Percentiles rank a stretch among this genome's conserved stretches.
These are phyloP conservation scores for Ifrita kowaldi DNA, from an alignment of 2,113 vertebrate species.

Conservation along the genomic window DNA sequence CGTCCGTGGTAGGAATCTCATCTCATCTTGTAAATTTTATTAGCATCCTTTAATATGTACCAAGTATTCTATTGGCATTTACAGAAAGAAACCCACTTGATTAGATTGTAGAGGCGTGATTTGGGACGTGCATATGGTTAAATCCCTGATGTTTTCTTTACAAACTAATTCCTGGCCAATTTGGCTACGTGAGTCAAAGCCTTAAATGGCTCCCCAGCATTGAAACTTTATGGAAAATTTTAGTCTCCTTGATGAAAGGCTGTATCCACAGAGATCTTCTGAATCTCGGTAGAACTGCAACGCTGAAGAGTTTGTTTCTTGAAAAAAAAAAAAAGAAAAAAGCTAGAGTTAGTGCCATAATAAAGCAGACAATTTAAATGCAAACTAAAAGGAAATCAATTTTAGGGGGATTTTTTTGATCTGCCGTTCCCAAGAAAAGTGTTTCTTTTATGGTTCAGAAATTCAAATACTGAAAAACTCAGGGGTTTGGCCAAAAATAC, in stretches of 20 bases:
- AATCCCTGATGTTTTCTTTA: constrained; percentile 1
- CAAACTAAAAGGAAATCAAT: constrained; percentile 21
- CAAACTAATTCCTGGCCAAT: constrained; percentile 5
- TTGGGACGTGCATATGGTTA: not conserved
- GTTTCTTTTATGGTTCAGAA: not conserved
- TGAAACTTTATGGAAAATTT: constrained; percentile 26
- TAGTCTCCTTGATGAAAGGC: not conserved
- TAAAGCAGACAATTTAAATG: not conserved
- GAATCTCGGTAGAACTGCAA: not conserved
- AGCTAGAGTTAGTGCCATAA: not conserved
- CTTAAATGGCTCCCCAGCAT: not conserved
- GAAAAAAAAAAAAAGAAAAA: not conserved
- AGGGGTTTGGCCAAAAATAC: not conserved
- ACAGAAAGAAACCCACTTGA: not conserved
- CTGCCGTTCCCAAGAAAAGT: not conserved
- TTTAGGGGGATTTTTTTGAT: not conserved
- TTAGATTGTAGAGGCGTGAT: not conserved
- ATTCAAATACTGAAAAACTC: constrained; percentile 1
- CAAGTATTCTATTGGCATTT: not conserved
- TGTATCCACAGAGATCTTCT: constrained; percentile 4
- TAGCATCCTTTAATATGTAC: not conserved
- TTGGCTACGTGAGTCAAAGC: not conserved
- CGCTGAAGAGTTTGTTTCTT: not conserved
- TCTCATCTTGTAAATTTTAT: not conserved
- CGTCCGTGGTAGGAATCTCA: not conserved